These are phyloP conservation scores for Drosophila histrio DNA, from an alignment of 2,888 invertebrate genomes.

Conservation along the genomic window DNA sequence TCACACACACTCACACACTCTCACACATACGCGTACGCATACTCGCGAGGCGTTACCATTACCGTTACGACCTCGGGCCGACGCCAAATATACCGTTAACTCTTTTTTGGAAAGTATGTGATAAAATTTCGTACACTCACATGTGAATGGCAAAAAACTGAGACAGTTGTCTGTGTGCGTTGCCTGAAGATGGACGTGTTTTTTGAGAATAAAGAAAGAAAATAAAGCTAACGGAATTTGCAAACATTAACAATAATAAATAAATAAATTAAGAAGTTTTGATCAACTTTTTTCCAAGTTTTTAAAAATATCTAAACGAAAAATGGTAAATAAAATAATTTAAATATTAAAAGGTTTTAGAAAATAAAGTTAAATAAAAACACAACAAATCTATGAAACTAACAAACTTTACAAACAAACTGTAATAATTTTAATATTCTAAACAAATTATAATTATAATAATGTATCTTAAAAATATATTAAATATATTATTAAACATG, in stretches of 20 bases:
- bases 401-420: not conserved
- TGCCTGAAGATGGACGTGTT: constrained; percentile 47
- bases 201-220: not conserved
- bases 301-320: not conserved
- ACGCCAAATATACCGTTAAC: constrained; percentile 54
- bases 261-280: not conserved
- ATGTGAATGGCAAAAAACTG: constrained; percentile 49
- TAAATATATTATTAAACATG: too few relatives aligned
- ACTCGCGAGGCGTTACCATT: constrained; percentile 20
- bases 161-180: constrained; percentile 49
- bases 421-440: not conserved
- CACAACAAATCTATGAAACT: not conserved
- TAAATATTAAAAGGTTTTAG: not conserved
- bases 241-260: not conserved
- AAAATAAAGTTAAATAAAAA: not conserved
- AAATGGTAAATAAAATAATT: constrained; percentile 2
- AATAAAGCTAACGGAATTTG: constrained; percentile 2
- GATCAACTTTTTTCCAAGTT: not conserved
- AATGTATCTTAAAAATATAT: too few relatives aligned
- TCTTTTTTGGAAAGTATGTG: constrained; percentile 48
- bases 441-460: not conserved
- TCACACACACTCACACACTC: constrained; percentile 19
- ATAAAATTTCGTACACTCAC: constrained; percentile 40
- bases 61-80: constrained; percentile 43
- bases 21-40: constrained; percentile 14